phyloP scores from a whole-genome alignment of 2,797 vertebrate genomes.

The Antennarius maculatus region DNA sequence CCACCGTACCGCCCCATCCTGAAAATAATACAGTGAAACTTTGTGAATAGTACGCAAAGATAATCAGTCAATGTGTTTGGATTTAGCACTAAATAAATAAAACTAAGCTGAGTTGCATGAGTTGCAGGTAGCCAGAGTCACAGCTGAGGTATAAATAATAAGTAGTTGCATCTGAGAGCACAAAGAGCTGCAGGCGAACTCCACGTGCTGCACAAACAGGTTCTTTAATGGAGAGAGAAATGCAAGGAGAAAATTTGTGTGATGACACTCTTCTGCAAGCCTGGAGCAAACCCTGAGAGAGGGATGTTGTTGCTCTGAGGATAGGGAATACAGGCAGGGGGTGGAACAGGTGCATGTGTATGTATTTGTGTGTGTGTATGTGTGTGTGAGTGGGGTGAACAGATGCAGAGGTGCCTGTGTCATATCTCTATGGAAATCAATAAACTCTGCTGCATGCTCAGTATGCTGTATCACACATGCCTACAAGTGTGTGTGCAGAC shows the following conservation, averaged over 20 bases:
- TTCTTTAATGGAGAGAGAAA: constrained; percentile 75
- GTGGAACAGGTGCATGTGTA: neutral
- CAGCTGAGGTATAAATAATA: constrained; percentile 63
- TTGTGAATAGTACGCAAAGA: neutral
- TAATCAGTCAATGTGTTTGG: neutral
- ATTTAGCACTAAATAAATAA: neutral
- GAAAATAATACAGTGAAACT: neutral
- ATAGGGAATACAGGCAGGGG: neutral
- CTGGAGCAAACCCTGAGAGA: constrained; percentile 67
- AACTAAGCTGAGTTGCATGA: constrained; percentile 11
- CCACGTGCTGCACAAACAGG: constrained; percentile 58
- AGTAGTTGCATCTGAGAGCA: constrained; percentile 58
- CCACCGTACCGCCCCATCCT: neutral
- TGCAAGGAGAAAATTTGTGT: constrained; percentile 78
- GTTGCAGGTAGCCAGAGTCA: constrained; percentile 41
- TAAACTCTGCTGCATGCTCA: constrained; percentile 51
- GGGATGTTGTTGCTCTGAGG: constrained; percentile 54
- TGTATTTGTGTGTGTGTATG: constrained; percentile 5
- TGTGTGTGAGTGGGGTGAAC: constrained; percentile 31
- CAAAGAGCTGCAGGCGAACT: constrained; percentile 71
- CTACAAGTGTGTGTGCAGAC: constrained; percentile 26
- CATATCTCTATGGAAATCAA: constrained; percentile 74
- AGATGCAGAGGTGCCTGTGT: constrained; percentile 61
- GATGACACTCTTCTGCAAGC: constrained; percentile 72
- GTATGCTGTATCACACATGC: constrained; percentile 28